Conservation (phyloP, 2,797 vertebrate species). For the Acomys russatus region DNA sequence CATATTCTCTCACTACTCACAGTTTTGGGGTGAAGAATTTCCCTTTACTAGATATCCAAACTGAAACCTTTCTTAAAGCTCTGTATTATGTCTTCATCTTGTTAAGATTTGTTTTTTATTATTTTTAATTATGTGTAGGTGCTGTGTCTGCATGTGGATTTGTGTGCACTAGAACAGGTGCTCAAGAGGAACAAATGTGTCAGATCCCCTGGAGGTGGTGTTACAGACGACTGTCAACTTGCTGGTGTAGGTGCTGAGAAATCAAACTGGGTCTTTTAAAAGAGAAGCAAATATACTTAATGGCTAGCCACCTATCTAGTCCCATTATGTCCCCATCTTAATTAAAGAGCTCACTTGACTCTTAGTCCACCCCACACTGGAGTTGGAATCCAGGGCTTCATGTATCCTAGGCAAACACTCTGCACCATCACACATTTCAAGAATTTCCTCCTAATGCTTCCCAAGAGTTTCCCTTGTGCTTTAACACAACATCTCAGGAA, state of each 20-base stretch:
- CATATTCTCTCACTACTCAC: neutral
- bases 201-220: neutral
- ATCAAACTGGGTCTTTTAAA: neutral
- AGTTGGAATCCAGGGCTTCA: neutral
- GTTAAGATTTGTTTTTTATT: neutral
- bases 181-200: neutral
- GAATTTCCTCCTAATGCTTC: neutral
- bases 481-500: neutral
- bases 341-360: slow-evolving; percentile 16
- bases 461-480: neutral
- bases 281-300: neutral
- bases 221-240: neutral
- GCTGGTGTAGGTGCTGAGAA: neutral
- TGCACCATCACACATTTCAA: neutral
- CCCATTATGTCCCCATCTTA: neutral
- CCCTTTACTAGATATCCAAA: slow-evolving; percentile 9
- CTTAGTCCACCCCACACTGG: neutral
- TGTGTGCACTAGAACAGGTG: neutral
- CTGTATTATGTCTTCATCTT: neutral
- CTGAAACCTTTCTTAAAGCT: slow-evolving; percentile 26
- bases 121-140: neutral
- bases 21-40: neutral
- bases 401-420: neutral
- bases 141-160: neutral
- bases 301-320: neutral